phyloP scores from a whole-genome alignment of 2,888 invertebrate species.

The Chrysodeixis includens region DNA sequence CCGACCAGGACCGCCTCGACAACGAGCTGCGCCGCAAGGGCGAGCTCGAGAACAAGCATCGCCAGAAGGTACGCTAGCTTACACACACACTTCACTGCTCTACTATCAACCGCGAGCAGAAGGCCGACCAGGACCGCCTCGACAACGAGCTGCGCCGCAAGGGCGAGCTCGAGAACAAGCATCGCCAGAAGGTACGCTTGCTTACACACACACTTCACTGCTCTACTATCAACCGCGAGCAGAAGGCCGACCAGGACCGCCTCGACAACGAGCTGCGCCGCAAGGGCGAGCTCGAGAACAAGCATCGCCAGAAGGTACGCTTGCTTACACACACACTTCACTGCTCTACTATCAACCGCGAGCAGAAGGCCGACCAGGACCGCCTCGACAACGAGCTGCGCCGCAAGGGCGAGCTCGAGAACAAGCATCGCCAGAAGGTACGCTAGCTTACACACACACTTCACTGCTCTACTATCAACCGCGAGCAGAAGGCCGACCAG shows the following conservation, averaged over 20 bases:
- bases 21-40: constrained; percentile 96
- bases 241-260: constrained; percentile 98
- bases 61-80: constrained; percentile 91
- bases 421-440: constrained; percentile 95
- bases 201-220: too few relatives aligned
- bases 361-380: constrained; percentile 99
- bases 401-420: constrained; percentile 96
- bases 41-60: constrained; percentile 96
- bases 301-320: constrained; percentile 94
- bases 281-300: constrained; percentile 96
- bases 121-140: constrained; percentile 98
- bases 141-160: constrained; percentile 97
- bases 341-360: too few relatives aligned
- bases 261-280: constrained; percentile 97
- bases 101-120: constrained; percentile 99
- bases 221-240: constrained; percentile 98
- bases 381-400: constrained; percentile 97
- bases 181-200: constrained; percentile 92
- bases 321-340: too few relatives aligned
- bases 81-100: too few relatives aligned
- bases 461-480: too few relatives aligned
- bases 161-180: constrained; percentile 96
- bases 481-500: constrained; percentile 99
- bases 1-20: constrained; percentile 98
- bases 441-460: not conserved